These are phyloP conservation scores for Lucifuga dentata DNA, from an alignment of 2,113 vertebrate species.

Conservation along the genomic window DNA sequence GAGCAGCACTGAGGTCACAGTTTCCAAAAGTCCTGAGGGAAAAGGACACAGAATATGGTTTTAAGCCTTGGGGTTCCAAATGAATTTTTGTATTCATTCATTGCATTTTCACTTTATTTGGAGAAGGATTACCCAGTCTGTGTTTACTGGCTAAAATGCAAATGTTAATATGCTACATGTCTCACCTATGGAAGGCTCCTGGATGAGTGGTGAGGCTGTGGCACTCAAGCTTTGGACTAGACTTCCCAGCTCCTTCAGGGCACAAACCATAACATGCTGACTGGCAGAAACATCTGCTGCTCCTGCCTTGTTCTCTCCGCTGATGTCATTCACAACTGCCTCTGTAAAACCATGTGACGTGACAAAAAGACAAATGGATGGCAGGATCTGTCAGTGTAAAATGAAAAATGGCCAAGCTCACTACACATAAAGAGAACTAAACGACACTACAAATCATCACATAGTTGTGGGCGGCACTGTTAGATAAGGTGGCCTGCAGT, in stretches of 20 bases:
- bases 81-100: neutral
- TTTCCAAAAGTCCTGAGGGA: constrained; percentile 91
- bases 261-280: constrained; percentile 99
- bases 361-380: neutral
- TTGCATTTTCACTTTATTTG: too few species aligned
- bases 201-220: constrained; percentile 95
- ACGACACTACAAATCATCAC: too few species aligned
- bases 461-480: constrained; percentile 31
- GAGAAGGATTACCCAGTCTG: too few species aligned
- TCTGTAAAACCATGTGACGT: constrained; percentile 79
- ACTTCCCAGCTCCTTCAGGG: constrained; percentile 95
- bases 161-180: neutral
- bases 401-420: neutral
- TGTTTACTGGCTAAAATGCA: neutral
- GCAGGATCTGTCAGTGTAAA: neutral
- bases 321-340: constrained; percentile 94
- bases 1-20: constrained; percentile 94
- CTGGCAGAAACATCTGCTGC: constrained; percentile 94
- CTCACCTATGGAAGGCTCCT: constrained; percentile 95
- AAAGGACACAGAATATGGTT: neutral
- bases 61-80: neutral
- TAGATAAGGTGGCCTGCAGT: constrained; percentile 33
- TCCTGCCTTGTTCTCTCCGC: constrained; percentile 93
- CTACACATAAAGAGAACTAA: too few species aligned
- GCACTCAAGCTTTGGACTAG: constrained; percentile 96